Percentiles rank a stretch among this genome's conserved stretches.
Evolutionary conservation across 1,140 invertebrate species (phyloP).

Genomic region (Dendroctonus valens): DNA sequence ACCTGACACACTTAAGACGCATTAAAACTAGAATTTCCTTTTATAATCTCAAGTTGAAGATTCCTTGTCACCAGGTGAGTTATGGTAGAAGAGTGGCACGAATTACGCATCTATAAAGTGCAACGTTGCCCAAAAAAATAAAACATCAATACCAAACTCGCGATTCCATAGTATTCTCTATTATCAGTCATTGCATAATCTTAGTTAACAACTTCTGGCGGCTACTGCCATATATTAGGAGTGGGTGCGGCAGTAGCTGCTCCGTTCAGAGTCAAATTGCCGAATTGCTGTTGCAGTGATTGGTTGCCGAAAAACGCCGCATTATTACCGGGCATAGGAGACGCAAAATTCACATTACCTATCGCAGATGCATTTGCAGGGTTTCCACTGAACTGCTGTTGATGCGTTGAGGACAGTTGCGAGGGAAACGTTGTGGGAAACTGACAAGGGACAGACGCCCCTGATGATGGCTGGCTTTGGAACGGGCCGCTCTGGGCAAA

Average conservation of each 20-base stretch:
- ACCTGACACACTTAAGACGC: too few relatives aligned
- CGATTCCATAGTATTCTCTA: too few relatives aligned
- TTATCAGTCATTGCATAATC: background rate
- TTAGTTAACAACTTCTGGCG: background rate
- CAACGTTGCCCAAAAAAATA: too few relatives aligned
- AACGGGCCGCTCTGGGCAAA: constrained; percentile 7
- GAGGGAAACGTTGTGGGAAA: constrained; percentile 1
- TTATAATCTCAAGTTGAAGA: too few relatives aligned
- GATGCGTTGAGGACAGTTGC: constrained; percentile 9
- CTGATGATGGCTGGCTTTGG: constrained; percentile 18
- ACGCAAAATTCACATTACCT: constrained; percentile 10
- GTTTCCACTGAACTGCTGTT: constrained; percentile 13
- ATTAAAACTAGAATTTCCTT: too few relatives aligned
- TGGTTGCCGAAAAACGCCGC: constrained; percentile 14
- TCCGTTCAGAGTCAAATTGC: constrained; percentile 43
- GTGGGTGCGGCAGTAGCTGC: constrained; percentile 12
- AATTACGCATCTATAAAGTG: too few relatives aligned
- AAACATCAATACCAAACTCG: too few relatives aligned
- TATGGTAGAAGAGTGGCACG: too few relatives aligned
- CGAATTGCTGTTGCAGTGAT: constrained; percentile 45
- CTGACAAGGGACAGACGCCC: background rate
- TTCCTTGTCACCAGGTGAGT: too few relatives aligned
- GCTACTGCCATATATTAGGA: constrained; percentile 47
- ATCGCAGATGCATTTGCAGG: constrained; percentile 7
- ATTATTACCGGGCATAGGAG: background rate